A percentile compares a stretch with the other conserved stretches of the same genome.
Conservation (phyloP, 2,888 invertebrate species). For the Chymomyza caudatula region DNA sequence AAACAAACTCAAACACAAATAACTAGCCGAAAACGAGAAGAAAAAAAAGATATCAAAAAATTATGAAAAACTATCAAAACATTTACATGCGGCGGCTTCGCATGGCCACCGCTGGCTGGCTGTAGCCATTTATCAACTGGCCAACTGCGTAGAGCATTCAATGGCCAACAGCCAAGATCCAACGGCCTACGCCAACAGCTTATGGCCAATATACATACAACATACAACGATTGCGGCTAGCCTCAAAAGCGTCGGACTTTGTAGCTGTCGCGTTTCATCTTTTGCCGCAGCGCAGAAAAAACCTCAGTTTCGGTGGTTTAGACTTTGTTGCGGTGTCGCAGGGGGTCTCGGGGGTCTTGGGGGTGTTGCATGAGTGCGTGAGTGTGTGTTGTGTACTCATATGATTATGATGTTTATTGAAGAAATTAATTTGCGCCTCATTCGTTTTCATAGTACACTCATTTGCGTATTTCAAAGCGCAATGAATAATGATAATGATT, state of each 20-base stretch:
- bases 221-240: conserved; percentile 14
- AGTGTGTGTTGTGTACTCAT: conserved; percentile 19
- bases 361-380: not conserved
- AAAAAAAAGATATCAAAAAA: conserved; percentile 47
- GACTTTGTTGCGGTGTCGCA: not conserved
- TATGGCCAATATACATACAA: not conserved
- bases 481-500: conserved; percentile 65
- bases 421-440: conserved; percentile 71
- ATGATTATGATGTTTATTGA: conserved; percentile 72
- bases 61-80: conserved; percentile 72
- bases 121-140: conserved; percentile 67
- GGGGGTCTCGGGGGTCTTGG: conserved; percentile 10
- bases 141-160: conserved; percentile 47
- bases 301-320: not conserved
- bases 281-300: conserved; percentile 37
- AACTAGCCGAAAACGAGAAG: conserved; percentile 11
- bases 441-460: conserved; percentile 50
- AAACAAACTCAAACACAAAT: conserved; percentile 8
- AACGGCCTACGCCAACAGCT: not conserved
- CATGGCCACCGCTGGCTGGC: conserved; percentile 45
- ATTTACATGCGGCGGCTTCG: conserved; percentile 60
- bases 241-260: conserved; percentile 1
- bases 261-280: conserved; percentile 62
- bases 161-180: not conserved
- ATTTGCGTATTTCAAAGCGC: conserved; percentile 71